Evolutionary conservation across 2,797 vertebrate species (phyloP).

Genomic region (Pelochelys cantorii): DNA sequence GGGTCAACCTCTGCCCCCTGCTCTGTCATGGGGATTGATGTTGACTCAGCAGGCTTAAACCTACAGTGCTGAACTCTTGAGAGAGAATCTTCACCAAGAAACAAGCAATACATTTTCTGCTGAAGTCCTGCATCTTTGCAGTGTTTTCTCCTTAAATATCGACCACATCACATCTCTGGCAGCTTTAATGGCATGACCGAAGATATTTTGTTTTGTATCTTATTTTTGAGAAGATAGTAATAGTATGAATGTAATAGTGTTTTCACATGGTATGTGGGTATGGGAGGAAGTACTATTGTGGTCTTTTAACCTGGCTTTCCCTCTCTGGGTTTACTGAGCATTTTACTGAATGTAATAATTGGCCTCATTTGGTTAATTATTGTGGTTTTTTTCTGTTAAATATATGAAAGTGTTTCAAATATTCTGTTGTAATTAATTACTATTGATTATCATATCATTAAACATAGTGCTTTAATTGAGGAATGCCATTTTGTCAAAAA

Average conservation of each 20-base stretch:
- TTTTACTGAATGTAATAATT: background rate
- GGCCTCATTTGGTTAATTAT: background rate
- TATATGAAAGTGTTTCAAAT: background rate
- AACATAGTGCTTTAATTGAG: background rate
- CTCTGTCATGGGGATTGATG: background rate
- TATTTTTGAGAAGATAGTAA: background rate
- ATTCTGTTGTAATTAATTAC: background rate
- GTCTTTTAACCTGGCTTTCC: background rate
- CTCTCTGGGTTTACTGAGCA: background rate
- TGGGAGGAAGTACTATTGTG: background rate
- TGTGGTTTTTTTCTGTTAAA: background rate
- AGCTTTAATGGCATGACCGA: background rate
- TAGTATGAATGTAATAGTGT: accelerated
- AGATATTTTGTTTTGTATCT: background rate
- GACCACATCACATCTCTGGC: background rate
- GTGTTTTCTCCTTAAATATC: background rate
- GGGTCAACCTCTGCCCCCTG: background rate
- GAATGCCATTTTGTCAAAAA: background rate
- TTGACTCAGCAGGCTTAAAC: background rate
- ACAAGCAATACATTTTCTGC: background rate
- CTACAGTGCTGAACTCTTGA: background rate
- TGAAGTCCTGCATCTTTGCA: background rate
- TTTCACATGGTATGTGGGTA: background rate
- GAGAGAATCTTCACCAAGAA: background rate
- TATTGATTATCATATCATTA: background rate